Percentiles rank a stretch among this genome's conserved stretches.
phyloP scores from a whole-genome alignment of 2,888 invertebrate genomes.

The Noctuana brunneofusca region DNA sequence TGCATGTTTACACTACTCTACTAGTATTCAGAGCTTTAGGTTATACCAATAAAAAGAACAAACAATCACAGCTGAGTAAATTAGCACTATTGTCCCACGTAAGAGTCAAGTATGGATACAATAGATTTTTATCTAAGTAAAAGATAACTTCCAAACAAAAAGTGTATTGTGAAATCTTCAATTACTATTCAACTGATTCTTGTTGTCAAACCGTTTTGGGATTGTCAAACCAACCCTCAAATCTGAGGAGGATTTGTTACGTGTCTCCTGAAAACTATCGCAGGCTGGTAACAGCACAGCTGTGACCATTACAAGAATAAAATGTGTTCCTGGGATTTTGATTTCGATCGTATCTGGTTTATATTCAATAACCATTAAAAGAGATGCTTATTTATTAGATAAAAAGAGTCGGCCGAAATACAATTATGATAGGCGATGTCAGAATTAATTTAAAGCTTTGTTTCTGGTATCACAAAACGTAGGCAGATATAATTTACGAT shows the following conservation, averaged over 20 bases:
- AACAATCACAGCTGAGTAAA: conserved; percentile 35
- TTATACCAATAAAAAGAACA: conserved; percentile 41
- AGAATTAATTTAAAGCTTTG: conserved; percentile 37
- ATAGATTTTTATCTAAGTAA: too few relatives aligned
- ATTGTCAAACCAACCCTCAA: too few relatives aligned
- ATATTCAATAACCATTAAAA: conserved; percentile 2
- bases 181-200: too few relatives aligned
- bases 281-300: too few relatives aligned
- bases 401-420: not conserved
- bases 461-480: conserved; percentile 50
- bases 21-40: conserved; percentile 46
- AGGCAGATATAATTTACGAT: conserved; percentile 59
- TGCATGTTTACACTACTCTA: conserved; percentile 42
- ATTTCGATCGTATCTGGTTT: not conserved
- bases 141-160: too few relatives aligned
- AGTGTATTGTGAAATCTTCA: too few relatives aligned
- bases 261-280: too few relatives aligned
- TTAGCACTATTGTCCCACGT: conserved; percentile 14
- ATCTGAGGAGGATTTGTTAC: too few relatives aligned
- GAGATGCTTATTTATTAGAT: not conserved
- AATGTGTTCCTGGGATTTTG: not conserved
- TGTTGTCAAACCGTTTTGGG: too few relatives aligned
- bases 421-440: conserved; percentile 5
- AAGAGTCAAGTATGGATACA: not conserved
- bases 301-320: too few relatives aligned